Conservation (phyloP, 2,888 invertebrate genomes). For the Melinaea marsaeus region DNA sequence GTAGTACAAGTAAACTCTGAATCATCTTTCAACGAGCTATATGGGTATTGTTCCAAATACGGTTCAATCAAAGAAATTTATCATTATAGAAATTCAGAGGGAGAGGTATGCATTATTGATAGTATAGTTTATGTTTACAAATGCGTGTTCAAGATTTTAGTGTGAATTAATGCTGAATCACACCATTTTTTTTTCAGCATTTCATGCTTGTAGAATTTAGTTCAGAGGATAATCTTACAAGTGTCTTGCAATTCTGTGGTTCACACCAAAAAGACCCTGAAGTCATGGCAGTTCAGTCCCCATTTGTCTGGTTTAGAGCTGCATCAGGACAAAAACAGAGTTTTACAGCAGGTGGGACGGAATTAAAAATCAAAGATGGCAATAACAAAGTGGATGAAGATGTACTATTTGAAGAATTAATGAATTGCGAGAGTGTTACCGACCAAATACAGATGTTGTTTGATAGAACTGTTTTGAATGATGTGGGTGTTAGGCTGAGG, state of each 20-base stretch:
- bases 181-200: conserved; percentile 69
- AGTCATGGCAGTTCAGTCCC: conserved; percentile 81
- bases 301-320: conserved; percentile 85
- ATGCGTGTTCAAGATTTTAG: background rate
- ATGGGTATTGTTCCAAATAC: conserved; percentile 82
- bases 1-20: conserved; percentile 87
- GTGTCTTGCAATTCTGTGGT: conserved; percentile 75
- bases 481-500: conserved; percentile 84
- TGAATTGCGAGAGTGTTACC: conserved; percentile 74
- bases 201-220: conserved; percentile 87
- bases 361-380: conserved; percentile 64
- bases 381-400: conserved; percentile 59
- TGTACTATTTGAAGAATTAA: conserved; percentile 65
- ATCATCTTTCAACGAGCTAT: conserved; percentile 81
- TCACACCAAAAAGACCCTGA: conserved; percentile 77
- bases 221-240: conserved; percentile 69
- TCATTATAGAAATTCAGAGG: conserved; percentile 77
- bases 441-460: conserved; percentile 83
- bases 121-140: too few relatives aligned
- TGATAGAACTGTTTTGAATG: conserved; percentile 81
- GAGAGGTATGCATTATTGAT: conserved; percentile 54
- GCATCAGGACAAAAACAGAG: conserved; percentile 47
- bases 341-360: conserved; percentile 28
- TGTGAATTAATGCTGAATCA: background rate
- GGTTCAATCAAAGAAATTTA: conserved; percentile 81